Percentiles rank a stretch among this genome's conserved stretches.
These are phyloP conservation scores for Odontocerum albicorne DNA, from an alignment of 2,888 invertebrate species.

Conservation along the genomic window DNA sequence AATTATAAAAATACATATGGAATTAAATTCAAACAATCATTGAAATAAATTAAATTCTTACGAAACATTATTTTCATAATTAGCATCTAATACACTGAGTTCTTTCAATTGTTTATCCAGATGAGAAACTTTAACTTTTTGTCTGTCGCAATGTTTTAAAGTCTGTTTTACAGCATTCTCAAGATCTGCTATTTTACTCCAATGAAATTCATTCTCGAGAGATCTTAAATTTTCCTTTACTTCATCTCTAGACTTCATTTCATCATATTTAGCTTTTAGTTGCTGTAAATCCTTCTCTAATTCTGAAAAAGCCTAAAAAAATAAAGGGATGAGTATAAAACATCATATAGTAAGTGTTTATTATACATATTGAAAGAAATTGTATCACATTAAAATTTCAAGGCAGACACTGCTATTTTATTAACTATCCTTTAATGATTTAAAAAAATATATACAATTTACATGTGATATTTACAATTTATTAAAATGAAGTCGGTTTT, in stretches of 20 bases:
- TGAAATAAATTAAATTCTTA: constrained; percentile 43
- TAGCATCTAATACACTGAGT: constrained; percentile 46
- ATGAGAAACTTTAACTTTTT: constrained; percentile 48
- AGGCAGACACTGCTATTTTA: too few species aligned
- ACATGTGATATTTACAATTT: too few species aligned
- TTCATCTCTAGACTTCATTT: constrained; percentile 57
- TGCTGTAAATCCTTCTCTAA: constrained; percentile 54
- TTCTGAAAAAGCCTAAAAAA: constrained; percentile 45
- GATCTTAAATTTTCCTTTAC: constrained; percentile 50
- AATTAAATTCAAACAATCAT: neutral
- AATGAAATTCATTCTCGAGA: constrained; percentile 60
- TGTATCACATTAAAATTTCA: too few species aligned
- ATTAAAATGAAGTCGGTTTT: too few species aligned
- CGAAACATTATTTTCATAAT: constrained; percentile 50
- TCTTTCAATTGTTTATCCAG: constrained; percentile 45
- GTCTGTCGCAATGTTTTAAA: constrained; percentile 48
- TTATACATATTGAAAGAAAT: too few species aligned
- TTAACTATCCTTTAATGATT: too few species aligned
- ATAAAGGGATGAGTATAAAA: neutral
- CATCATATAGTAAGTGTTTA: neutral
- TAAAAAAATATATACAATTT: too few species aligned
- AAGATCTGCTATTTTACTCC: constrained; percentile 52
- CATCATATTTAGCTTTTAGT: constrained; percentile 58
- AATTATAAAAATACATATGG: neutral
- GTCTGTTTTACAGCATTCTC: constrained; percentile 42